phyloP scores from a whole-genome alignment of 2,113 vertebrate genomes.

The Verasper variegatus region DNA sequence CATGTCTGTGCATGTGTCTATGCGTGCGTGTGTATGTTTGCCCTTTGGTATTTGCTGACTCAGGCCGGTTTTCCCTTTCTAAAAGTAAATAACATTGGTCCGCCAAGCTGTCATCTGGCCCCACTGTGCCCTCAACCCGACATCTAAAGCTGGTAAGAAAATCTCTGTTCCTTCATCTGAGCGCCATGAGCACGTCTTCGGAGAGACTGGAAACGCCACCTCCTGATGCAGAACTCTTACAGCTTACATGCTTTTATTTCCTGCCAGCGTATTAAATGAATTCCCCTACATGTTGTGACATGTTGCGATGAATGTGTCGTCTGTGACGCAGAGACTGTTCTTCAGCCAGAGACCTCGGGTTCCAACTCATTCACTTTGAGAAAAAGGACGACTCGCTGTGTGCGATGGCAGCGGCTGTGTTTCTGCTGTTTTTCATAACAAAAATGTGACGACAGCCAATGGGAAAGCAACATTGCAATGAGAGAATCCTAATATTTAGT shows the following conservation, averaged over 20 bases:
- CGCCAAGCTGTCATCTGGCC: constrained; percentile 71
- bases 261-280: constrained; percentile 38
- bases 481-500: constrained; percentile 46
- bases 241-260: constrained; percentile 46
- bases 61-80: constrained; percentile 62
- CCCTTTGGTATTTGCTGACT: constrained; percentile 71
- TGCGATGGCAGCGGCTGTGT: neutral
- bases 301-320: constrained; percentile 25
- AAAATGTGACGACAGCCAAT: constrained; percentile 4
- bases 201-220: constrained; percentile 15
- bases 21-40: constrained; percentile 28
- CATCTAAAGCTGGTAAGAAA: constrained; percentile 60
- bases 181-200: constrained; percentile 46
- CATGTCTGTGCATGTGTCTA: constrained; percentile 8
- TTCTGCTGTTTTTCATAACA: constrained; percentile 26
- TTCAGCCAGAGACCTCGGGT: constrained; percentile 20
- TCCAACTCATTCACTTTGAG: constrained; percentile 39
- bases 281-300: constrained; percentile 19
- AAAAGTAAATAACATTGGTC: constrained; percentile 78
- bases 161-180: constrained; percentile 56
- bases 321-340: constrained; percentile 20
- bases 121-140: constrained; percentile 58
- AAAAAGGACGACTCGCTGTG: constrained; percentile 13
- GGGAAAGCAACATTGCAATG: constrained; percentile 21
- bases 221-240: constrained; percentile 32